phyloP scores from a whole-genome alignment of 2,113 vertebrate species.

The Mola mola region DNA sequence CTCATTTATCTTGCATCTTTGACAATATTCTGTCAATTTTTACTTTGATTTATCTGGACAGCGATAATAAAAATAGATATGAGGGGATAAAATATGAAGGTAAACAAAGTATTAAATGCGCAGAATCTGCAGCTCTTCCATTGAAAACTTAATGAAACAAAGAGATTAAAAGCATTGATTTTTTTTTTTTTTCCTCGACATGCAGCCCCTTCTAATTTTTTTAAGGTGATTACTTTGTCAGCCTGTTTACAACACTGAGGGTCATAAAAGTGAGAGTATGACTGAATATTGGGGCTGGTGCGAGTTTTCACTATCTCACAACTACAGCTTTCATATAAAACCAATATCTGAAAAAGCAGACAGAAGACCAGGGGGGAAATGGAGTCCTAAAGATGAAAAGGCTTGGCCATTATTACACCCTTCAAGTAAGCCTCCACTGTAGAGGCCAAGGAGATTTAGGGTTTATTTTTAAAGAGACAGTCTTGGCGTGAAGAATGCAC shows the following conservation, averaged over 20 bases:
- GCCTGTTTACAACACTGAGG: constrained; percentile 13
- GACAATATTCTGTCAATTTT: neutral
- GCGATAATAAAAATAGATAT: neutral
- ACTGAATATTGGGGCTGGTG: constrained; percentile 11
- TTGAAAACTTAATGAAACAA: no score
- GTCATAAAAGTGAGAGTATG: constrained; percentile 20
- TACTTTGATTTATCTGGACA: neutral
- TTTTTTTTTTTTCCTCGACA: neutral
- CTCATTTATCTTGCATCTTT: no score
- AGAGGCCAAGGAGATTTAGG: constrained; percentile 22
- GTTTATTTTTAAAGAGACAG: constrained; percentile 37
- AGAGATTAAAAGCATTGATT: constrained; percentile 26
- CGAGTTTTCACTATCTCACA: constrained; percentile 35
- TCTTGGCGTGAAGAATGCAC: constrained; percentile 25
- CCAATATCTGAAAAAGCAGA: constrained; percentile 41
- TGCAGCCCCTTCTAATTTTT: constrained; percentile 11
- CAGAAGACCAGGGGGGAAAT: constrained; percentile 58
- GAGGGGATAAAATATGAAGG: neutral
- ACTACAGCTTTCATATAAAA: constrained; percentile 49
- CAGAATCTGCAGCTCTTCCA: constrained; percentile 1
- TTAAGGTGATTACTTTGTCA: constrained; percentile 12
- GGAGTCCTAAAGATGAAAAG: constrained; percentile 59
- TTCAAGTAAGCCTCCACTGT: constrained; percentile 45
- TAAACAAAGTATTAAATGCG: constrained; percentile 10
- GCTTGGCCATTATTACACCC: constrained; percentile 58